phyloP scores from a whole-genome alignment of 2,888 invertebrate species.

The Drosophila macrospina region DNA sequence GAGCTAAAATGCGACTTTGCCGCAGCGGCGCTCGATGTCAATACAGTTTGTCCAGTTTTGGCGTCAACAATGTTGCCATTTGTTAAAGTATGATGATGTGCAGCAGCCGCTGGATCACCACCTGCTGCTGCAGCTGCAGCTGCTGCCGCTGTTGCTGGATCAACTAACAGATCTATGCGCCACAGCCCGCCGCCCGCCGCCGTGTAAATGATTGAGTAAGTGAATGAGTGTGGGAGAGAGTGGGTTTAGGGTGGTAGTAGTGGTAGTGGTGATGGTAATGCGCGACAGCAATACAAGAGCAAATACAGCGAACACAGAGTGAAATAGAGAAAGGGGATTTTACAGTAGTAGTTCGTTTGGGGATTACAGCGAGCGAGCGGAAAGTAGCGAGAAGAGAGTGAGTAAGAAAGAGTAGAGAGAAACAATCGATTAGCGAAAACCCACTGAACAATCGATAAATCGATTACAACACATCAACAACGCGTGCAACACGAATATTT shows the following conservation, averaged over 20 bases:
- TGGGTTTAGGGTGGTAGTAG: background rate
- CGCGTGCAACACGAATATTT: conserved; percentile 76
- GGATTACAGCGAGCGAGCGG: conserved; percentile 60
- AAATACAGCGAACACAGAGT: conserved; percentile 51
- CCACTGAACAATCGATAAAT: conserved; percentile 46
- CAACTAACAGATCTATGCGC: conserved; percentile 84
- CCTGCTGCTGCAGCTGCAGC: conserved; percentile 66
- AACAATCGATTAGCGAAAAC: conserved; percentile 74
- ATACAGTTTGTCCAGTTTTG: conserved; percentile 85
- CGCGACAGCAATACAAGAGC: conserved; percentile 58
- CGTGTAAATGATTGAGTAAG: conserved; percentile 37
- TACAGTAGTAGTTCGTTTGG: conserved; percentile 42
- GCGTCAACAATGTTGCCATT: conserved; percentile 85
- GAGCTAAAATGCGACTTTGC: conserved; percentile 88
- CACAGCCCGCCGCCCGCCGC: conserved; percentile 77
- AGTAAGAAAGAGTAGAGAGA: conserved; percentile 52
- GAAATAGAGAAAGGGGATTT: conserved; percentile 31
- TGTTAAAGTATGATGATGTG: conserved; percentile 82
- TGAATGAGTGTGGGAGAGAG: conserved; percentile 12
- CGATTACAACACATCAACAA: conserved; percentile 74
- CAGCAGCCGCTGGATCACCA: conserved; percentile 51
- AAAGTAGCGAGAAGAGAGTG: conserved; percentile 52
- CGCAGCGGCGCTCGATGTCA: conserved; percentile 82
- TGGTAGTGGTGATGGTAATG: conserved; percentile 34
- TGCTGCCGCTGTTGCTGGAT: conserved; percentile 82